Evolutionary conservation across 2,113 vertebrate genomes (phyloP).

Genomic region (Tachysurus vachellii): DNA sequence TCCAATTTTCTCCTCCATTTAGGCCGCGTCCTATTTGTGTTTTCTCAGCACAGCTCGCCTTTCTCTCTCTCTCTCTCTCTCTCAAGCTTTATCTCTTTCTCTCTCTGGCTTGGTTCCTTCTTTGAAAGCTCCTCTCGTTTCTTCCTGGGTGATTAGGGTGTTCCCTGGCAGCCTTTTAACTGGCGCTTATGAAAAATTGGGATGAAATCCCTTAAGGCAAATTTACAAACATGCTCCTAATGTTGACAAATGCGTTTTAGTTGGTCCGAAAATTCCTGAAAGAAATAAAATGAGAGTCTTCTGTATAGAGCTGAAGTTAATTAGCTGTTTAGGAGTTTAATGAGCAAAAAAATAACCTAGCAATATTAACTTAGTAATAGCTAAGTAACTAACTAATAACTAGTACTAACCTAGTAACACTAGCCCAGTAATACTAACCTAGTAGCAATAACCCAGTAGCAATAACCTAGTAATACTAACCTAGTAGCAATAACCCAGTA

Average conservation of each 20-base stretch:
- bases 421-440: no score
- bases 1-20: not conserved
- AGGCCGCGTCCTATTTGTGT: not conserved
- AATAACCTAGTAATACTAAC: no score
- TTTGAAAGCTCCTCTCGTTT: constrained; percentile 5
- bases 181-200: constrained; percentile 44
- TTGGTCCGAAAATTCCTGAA: not conserved
- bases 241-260: constrained; percentile 27
- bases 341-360: not conserved
- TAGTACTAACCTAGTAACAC: no score
- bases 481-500: no score
- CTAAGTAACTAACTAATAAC: no score
- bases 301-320: not conserved
- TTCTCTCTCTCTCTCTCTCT: not conserved
- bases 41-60: not conserved
- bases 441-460: no score
- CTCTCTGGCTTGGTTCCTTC: constrained; percentile 1
- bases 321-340: not conserved
- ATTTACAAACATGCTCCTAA: constrained; percentile 33
- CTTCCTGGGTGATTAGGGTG: constrained; percentile 42
- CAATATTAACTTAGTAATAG: no score
- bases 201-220: constrained; percentile 26
- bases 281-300: not conserved
- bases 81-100: constrained; percentile 21
- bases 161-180: constrained; percentile 47